Conservation (phyloP, 2,888 invertebrate species). For the Drosophila algonquin region DNA sequence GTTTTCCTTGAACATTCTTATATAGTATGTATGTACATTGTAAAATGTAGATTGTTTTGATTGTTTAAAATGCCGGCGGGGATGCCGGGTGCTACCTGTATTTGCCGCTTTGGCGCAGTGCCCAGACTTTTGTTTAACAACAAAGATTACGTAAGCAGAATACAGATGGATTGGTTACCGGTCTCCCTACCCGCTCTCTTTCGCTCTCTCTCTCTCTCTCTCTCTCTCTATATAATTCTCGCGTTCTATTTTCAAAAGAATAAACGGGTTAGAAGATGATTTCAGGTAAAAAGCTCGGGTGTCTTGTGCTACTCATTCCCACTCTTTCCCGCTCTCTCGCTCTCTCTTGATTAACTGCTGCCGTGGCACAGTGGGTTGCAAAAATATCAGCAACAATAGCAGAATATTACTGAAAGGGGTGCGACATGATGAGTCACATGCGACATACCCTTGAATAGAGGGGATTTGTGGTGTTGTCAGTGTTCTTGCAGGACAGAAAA, state of each 20-base stretch:
- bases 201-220: constrained; percentile 3
- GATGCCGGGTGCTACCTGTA: constrained; percentile 47
- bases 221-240: background rate
- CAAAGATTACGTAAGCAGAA: constrained; percentile 69
- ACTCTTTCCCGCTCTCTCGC: constrained; percentile 1
- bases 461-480: background rate
- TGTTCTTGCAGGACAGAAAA: background rate
- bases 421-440: constrained; percentile 23
- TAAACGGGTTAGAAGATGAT: constrained; percentile 28
- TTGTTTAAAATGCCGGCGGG: constrained; percentile 44
- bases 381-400: constrained; percentile 2
- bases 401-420: constrained; percentile 5
- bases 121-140: constrained; percentile 71
- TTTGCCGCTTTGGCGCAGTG: constrained; percentile 50
- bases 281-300: constrained; percentile 15
- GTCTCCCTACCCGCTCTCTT: constrained; percentile 26
- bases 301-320: background rate
- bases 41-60: background rate
- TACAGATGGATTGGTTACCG: constrained; percentile 1
- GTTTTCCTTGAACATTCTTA: background rate
- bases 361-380: constrained; percentile 3
- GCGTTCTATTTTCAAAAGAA: background rate
- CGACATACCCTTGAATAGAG: background rate
- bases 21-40: background rate
- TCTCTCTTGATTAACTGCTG: background rate